A percentile compares a stretch with the other conserved stretches of the same genome.
Conservation (phyloP, 2,113 vertebrate species). For the Nesogale talazaci region DNA sequence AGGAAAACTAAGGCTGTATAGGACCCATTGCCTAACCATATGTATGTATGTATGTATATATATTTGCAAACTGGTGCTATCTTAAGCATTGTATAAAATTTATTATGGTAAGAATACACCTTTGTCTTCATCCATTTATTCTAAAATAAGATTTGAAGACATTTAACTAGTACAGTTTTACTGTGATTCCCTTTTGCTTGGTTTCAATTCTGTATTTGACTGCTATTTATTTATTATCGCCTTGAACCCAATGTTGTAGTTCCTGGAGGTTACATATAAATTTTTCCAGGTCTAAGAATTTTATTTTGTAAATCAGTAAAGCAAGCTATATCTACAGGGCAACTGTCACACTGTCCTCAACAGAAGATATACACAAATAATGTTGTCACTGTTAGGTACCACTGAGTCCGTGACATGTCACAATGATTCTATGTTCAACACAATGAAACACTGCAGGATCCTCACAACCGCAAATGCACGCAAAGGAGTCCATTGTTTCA, state of each 20-base stretch:
- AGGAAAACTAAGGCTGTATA: neutral
- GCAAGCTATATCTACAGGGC: neutral
- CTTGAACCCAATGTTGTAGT: constrained; percentile 15
- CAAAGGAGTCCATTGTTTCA: neutral
- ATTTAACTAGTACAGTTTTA: neutral
- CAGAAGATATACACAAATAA: too few species aligned
- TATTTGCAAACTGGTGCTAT: neutral
- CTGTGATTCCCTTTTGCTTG: constrained; percentile 27
- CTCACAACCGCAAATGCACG: neutral
- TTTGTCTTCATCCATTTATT: neutral
- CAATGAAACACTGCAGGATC: neutral
- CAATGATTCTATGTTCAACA: too few species aligned
- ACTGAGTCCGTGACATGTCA: too few species aligned
- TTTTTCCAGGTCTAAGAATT: neutral
- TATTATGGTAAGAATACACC: neutral
- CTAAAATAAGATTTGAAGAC: constrained; percentile 42
- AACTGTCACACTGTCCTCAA: neutral
- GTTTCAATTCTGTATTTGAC: constrained; percentile 13
- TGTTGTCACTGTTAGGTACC: too few species aligned
- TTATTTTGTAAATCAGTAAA: neutral
- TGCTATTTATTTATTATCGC: constrained; percentile 38
- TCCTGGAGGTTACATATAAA: constrained; percentile 2
- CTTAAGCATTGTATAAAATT: neutral
- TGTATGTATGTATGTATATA: neutral
- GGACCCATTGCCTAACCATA: neutral